Percentiles rank a stretch among this genome's conserved stretches.
phyloP scores from a whole-genome alignment of 2,113 vertebrate species.

The Cardinalis cardinalis region DNA sequence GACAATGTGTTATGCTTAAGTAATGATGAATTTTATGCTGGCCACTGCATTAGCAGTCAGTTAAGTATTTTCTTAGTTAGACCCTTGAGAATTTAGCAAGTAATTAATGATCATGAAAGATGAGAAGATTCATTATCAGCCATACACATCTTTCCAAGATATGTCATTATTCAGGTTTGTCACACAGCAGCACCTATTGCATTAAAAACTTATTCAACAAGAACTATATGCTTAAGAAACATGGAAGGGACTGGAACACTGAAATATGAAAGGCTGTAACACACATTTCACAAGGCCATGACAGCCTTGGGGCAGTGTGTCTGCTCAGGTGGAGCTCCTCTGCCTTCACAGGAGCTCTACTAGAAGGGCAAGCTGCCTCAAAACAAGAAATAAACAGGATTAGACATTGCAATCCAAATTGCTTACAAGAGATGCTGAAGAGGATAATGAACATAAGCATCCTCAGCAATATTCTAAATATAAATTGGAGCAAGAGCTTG shows the following conservation, averaged over 20 bases:
- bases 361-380: not conserved
- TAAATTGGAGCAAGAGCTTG: not conserved
- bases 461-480: not conserved
- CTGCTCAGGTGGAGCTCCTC: not conserved
- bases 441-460: not conserved
- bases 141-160: not conserved
- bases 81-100: conserved; percentile 9
- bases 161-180: not conserved
- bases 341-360: not conserved
- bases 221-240: not conserved
- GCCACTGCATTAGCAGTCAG: conserved; percentile 17
- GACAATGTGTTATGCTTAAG: conserved; percentile 23
- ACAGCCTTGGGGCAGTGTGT: not conserved
- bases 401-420: not conserved
- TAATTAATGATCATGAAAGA: conserved; percentile 44
- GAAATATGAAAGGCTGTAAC: not conserved
- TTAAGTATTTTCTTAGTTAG: conserved; percentile 38
- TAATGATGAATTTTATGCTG: conserved; percentile 34
- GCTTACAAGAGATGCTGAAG: not conserved
- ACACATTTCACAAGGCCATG: not conserved
- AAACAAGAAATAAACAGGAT: not conserved
- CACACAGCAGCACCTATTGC: not conserved
- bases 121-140: not conserved
- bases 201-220: not conserved
- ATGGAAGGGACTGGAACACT: not conserved